Evolutionary conservation across 2,797 vertebrate species (phyloP), one percentile per base, ranked within the genome.

Genomic region (Synanceia verrucosa): DNA sequence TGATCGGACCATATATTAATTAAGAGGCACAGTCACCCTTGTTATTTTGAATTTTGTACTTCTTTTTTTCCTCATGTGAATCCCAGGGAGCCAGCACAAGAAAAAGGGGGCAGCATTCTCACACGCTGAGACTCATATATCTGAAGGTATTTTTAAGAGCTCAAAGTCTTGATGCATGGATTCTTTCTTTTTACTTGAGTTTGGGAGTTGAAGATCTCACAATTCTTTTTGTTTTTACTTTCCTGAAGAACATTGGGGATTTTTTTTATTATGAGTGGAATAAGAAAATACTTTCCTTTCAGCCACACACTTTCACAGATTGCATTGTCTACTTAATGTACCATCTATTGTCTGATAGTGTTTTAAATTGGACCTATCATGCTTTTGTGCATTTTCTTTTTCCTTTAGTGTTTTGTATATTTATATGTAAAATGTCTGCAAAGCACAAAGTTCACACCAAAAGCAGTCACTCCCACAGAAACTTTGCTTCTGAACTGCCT

Each of bases 101-200:
- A 93, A 91, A 92, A 93, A 92, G 82, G 91, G 91, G 75, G 88
- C 88, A 73, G 78, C 91, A 87, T 92, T 91, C 87, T 91, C 92
- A 79, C 90, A 93, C 65, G 86, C 88, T 76, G 93, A 93, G 89
- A 91, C 85, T 88, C 91, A 93, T 88, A 89, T 93, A 86, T 91
- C 91, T 78, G 92, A 94, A 93, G 93, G 93, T 94, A 93, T 90
- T 91, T 73, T 86, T 70, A 73, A 84, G 65, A 87, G 79, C 81
- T 89, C 82, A 66, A 75, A 76, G 66, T 88, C 79, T 86, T 81
- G 75, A 83, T 91, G 89, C 86, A 91, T 91, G 86, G 84, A 82
- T 86, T 81, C 58, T 80, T 86, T 81, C 58, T 80, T 81, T 80
- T 82, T 65, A 56, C 73, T 82, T 74, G 59, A 76, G 52, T 83